These are phyloP conservation scores for Erythrocercus mccallii DNA, from an alignment of 2,113 vertebrate species.

Conservation along the genomic window DNA sequence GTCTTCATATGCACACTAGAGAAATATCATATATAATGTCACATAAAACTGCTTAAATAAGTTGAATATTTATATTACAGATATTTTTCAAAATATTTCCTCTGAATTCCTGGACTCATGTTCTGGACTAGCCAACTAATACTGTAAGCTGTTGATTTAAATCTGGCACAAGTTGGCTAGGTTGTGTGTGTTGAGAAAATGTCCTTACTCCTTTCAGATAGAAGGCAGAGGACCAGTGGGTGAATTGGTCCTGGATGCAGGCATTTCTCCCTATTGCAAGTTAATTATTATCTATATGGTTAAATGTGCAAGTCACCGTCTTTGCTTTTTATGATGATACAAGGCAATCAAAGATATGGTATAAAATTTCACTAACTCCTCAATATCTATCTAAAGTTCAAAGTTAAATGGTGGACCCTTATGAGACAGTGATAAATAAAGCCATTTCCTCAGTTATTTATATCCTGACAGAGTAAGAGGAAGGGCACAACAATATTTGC, in stretches of 20 bases:
- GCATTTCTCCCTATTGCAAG: not conserved
- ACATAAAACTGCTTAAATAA: not conserved
- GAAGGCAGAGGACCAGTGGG: not conserved
- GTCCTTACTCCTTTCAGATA: not conserved
- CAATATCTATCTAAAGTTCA: not conserved
- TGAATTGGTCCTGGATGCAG: not conserved
- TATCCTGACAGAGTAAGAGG: not conserved
- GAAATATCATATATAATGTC: not conserved
- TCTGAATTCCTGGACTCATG: not conserved
- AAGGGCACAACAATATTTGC: not conserved
- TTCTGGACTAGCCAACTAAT: not conserved
- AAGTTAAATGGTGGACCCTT: not conserved
- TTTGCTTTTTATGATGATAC: not conserved
- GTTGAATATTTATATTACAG: not conserved
- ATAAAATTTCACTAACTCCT: not conserved
- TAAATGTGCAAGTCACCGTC: not conserved
- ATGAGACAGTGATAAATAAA: not conserved
- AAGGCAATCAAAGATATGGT: not conserved
- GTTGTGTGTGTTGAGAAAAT: not conserved
- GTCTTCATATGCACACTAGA: not conserved
- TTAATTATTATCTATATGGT: conserved; percentile 1
- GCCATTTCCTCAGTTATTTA: conserved; percentile 4
- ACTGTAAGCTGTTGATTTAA: not conserved
- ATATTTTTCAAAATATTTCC: not conserved
- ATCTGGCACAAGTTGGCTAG: not conserved